Base-by-base conservation (phyloP, 2,888 invertebrate species). In the Agriopis marginaria region DNA sequence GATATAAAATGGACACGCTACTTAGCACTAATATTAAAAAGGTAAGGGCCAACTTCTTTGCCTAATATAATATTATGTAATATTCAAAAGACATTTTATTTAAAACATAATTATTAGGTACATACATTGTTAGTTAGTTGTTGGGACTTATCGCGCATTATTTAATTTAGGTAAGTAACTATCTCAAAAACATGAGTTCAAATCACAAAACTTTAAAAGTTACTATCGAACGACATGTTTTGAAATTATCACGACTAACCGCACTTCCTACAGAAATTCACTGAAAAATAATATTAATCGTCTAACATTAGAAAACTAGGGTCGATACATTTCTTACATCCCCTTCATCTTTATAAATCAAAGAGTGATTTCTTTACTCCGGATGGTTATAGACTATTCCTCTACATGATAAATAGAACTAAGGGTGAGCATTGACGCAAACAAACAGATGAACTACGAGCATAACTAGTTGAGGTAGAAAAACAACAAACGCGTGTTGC, bases 291-390 rank as follows among this genome's bases (percentile, higher is more conserved):
- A 67, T 61, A 70, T 64, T 67, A 71, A 71, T 67, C 61, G 56
- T 42, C 56, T 47, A 49, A 59, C 56, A 66, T 72, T 60, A 69
- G 56, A 50, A 53, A 64, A 61, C 49, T 55, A 54, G 44, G 61
- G 53, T 44, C 58, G 59, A 60, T 70, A 65, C 68, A 67, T 66
- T 72, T 63, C 68, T 68, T 55, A 42, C 62, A 63, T 70, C 68
- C 68, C 64, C 69, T 64, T 71, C 60, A 64, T 68, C 72, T 74
- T 23, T 70, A 72, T 74, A 73, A 72, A 74, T 73, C 72, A 71
- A 71, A 74, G 69, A 66, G 69, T 71, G 70, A 74, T 74, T 73
- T 71, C 75, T 68, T 71, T 73, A 72, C 66, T 68, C 67, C 70
- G 65, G 68, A 70, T 72, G 67, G 67, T 67, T 75, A 74, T 71